Percentiles rank a stretch among this genome's conserved stretches.
phyloP scores from a whole-genome alignment of 2,797 vertebrate species.

The Falco rusticolus region DNA sequence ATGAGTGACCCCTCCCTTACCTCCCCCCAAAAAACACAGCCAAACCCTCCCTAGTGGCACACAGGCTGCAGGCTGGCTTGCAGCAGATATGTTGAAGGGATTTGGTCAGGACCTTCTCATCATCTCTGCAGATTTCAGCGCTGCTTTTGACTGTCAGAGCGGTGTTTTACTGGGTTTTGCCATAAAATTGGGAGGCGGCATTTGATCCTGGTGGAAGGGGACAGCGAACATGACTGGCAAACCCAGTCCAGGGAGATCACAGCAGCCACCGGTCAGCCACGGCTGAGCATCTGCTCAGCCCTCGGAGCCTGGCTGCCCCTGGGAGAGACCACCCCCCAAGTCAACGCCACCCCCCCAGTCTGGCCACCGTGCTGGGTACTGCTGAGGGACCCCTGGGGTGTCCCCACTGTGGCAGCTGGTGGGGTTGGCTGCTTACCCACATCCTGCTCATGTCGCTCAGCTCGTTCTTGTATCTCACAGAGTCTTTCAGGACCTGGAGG shows the following conservation, averaged over 20 bases:
- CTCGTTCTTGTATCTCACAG: constrained; percentile 93
- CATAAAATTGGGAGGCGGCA: background rate
- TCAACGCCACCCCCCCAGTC: rapidly evolving
- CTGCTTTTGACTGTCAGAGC: background rate
- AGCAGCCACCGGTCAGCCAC: background rate
- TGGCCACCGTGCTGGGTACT: rapidly evolving
- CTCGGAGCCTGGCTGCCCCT: background rate
- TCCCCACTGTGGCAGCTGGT: rapidly evolving
- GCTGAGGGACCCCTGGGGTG: rapidly evolving
- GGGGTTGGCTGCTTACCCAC: constrained; percentile 86
- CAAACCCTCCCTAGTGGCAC: rapidly evolving
- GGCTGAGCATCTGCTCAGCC: background rate
- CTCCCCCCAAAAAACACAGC: background rate
- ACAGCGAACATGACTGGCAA: background rate
- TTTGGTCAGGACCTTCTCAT: background rate
- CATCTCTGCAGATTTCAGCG: background rate
- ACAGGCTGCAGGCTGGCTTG: background rate
- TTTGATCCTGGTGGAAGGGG: background rate
- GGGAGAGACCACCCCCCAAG: background rate
- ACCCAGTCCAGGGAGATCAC: background rate
- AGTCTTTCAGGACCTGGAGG: constrained; percentile 94
- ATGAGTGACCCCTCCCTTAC: background rate
- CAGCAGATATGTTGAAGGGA: background rate
- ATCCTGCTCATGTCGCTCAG: constrained; percentile 97
- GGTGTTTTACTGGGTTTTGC: background rate